Conservation (phyloP, 2,888 invertebrate species). For the Marronus borbonicus region DNA sequence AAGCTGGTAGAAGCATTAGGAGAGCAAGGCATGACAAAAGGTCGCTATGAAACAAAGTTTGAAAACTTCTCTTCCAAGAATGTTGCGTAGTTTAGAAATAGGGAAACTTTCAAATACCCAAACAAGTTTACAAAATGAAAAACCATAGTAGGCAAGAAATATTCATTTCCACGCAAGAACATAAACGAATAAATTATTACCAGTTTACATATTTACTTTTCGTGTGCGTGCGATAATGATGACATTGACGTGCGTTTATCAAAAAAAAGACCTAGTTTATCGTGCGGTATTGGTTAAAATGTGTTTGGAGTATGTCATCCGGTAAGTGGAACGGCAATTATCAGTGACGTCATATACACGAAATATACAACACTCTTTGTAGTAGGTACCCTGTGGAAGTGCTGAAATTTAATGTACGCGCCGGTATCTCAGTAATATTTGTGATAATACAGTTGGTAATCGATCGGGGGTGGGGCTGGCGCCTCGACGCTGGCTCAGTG, state of each 20-base stretch:
- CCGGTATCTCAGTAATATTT: constrained; percentile 67
- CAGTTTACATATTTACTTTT: not conserved
- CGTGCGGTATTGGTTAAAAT: constrained; percentile 29
- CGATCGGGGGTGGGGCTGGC: constrained; percentile 68
- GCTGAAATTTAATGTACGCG: constrained; percentile 64
- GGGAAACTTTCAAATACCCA: no score
- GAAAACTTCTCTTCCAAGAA: no score
- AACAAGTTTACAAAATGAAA: no score
- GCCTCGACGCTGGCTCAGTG: constrained; percentile 67
- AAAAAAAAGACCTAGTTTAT: constrained; percentile 13
- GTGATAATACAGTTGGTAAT: constrained; percentile 67
- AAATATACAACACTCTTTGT: not conserved
- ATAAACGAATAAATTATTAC: constrained; percentile 1
- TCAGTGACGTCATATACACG: constrained; percentile 52
- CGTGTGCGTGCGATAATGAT: not conserved
- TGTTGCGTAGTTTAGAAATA: no score
- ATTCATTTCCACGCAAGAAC: not conserved
- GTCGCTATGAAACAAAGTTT: no score
- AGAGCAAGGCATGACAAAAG: no score
- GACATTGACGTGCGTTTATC: constrained; percentile 24
- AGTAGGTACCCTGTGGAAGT: constrained; percentile 31
- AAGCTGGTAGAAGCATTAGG: no score
- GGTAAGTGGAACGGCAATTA: constrained; percentile 48
- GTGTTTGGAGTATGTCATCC: constrained; percentile 34
- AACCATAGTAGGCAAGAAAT: no score